These are phyloP conservation scores for Saccostrea echinata DNA, from an alignment of 1,140 invertebrate species.

Conservation along the genomic window DNA sequence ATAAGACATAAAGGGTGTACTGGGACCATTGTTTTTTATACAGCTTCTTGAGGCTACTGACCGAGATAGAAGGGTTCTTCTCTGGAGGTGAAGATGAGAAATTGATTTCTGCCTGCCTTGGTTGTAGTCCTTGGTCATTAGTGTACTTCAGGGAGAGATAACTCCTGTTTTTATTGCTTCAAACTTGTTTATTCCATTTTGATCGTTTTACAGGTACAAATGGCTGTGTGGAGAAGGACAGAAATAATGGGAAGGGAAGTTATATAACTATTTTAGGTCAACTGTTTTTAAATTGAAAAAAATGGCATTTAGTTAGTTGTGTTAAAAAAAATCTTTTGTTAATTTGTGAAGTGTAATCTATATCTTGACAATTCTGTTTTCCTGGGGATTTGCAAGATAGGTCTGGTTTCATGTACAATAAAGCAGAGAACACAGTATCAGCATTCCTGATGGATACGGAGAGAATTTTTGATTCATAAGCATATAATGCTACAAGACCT, in stretches of 20 bases:
- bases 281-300: too few relatives aligned
- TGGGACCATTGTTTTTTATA: neutral
- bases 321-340: too few relatives aligned
- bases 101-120: neutral
- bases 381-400: too few relatives aligned
- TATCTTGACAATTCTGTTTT: too few relatives aligned
- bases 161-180: conserved; percentile 1
- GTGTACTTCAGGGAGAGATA: neutral
- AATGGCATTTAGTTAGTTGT: too few relatives aligned
- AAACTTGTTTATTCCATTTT: neutral
- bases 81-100: neutral
- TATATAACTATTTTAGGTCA: neutral
- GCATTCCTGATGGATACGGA: neutral
- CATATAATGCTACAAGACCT: neutral
- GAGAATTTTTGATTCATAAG: neutral
- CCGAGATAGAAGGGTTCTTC: neutral
- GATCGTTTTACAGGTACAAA: neutral
- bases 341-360: too few relatives aligned
- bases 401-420: too few relatives aligned
- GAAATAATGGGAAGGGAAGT: neutral
- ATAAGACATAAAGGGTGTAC: neutral
- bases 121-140: neutral
- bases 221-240: neutral
- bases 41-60: neutral
- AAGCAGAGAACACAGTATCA: neutral